Percentiles rank a stretch among this genome's conserved stretches.
Conservation (phyloP, 2,797 vertebrate species). For the Sebastes alutus region DNA sequence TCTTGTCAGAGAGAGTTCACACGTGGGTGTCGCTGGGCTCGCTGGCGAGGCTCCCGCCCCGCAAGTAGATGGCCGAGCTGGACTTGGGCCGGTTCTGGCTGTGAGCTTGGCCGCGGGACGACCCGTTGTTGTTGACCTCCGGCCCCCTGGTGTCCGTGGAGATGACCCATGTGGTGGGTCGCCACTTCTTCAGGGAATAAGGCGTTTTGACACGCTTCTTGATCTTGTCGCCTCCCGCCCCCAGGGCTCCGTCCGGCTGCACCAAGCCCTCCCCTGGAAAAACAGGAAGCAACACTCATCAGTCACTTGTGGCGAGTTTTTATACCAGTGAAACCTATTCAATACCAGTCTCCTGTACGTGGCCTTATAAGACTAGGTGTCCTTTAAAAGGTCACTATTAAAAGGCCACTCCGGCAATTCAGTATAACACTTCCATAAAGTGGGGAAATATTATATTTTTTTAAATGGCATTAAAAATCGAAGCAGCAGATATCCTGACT, state of each 20-base stretch:
- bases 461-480: neutral
- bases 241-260: conserved; percentile 84
- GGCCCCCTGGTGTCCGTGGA: conserved; percentile 90
- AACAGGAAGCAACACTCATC: conserved; percentile 13
- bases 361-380: neutral
- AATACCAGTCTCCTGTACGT: neutral
- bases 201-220: conserved; percentile 99
- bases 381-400: neutral
- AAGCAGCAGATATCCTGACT: neutral
- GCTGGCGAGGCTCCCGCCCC: conserved; percentile 86
- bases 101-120: conserved; percentile 61
- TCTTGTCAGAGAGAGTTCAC: conserved; percentile 78
- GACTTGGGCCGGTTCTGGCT: conserved; percentile 88
- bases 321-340: neutral
- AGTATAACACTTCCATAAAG: neutral
- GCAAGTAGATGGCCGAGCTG: conserved; percentile 90
- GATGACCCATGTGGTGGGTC: conserved; percentile 97
- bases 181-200: conserved; percentile 97
- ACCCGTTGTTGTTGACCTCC: conserved; percentile 89
- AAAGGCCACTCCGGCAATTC: neutral
- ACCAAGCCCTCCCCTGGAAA: conserved; percentile 84
- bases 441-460: neutral
- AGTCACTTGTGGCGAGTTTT: neutral
- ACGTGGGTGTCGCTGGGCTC: conserved; percentile 90
- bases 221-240: conserved; percentile 95